A percentile compares a stretch with the other conserved stretches of the same genome.
Conservation (phyloP, 2,888 invertebrate species). For the Pomacea canaliculata region DNA sequence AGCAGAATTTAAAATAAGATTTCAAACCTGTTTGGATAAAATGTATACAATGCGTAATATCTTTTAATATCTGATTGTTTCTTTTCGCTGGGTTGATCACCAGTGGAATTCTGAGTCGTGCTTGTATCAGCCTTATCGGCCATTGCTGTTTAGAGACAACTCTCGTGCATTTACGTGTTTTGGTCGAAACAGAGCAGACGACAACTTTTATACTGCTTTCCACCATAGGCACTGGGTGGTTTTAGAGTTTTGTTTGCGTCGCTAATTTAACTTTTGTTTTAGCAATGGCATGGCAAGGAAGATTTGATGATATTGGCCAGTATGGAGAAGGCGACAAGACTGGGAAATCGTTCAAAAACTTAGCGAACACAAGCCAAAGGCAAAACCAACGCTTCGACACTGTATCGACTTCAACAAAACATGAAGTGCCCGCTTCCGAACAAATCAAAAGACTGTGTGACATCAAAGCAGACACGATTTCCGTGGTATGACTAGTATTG, state of each 20-base stretch:
- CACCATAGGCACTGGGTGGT: too few relatives aligned
- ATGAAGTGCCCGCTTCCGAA: neutral
- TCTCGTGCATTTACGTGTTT: conserved; percentile 1
- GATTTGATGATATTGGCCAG: conserved; percentile 43
- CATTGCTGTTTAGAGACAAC: conserved; percentile 28
- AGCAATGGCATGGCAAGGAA: conserved; percentile 43
- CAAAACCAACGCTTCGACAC: neutral
- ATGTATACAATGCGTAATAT: conserved; percentile 44
- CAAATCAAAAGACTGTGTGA: conserved; percentile 23
- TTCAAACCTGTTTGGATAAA: conserved; percentile 37
- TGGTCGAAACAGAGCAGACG: conserved; percentile 9
- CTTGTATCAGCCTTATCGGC: conserved; percentile 39
- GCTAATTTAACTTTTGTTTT: neutral
- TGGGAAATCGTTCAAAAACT: conserved; percentile 1
- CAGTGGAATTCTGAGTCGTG: conserved; percentile 32
- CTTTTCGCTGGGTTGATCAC: conserved; percentile 32
- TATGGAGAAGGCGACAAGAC: conserved; percentile 1
- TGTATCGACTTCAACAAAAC: neutral
- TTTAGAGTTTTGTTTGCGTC: neutral
- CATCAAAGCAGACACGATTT: conserved; percentile 1
- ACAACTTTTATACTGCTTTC: neutral
- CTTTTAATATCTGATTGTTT: conserved; percentile 29
- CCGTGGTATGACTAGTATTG: conserved; percentile 12
- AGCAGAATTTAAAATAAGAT: too few relatives aligned
- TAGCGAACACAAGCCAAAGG: too few relatives aligned